Evolutionary conservation across 2,113 vertebrate genomes (phyloP), one percentile per base, ranked within the genome.

Genomic region (Bolborhynchus lineola): DNA sequence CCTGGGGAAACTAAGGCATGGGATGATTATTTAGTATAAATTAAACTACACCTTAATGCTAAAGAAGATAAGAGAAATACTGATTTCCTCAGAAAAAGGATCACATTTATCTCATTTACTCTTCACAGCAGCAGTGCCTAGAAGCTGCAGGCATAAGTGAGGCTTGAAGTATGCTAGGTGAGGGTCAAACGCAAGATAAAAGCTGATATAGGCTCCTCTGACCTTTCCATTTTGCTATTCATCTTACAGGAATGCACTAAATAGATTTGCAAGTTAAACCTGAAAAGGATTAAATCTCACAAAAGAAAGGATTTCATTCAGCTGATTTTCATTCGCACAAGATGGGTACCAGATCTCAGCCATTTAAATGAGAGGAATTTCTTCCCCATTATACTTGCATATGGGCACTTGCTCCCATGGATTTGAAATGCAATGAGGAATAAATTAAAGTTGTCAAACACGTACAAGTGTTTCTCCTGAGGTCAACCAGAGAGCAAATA

Each of bases 321-420:
- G 15, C 42, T 29, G 76, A 78, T 82, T 92, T 88, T 90, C 75
- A 70, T 96, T 95, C 93, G 79, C 91, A 75, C 77, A 69, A 92
- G 94, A 92, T 86, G 81, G 41, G 49, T 88, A 88, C 80, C 88
- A 92, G 65, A 86, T 87, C 95, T 95, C 87, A 84, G 82, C 55
- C 70, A 92, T 89, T 88, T 64, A 92, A 93, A 96, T 88, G 72
- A 90, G 88, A 94, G 81, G 72, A 91, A 57, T 93, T 83, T 94
- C 85, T 95, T 93, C 60, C 39, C 76, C 65, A 88, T 96, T 94
- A 88, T 87, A 92, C 78, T 94, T 97, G 93, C 88, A 92, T 53
- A 92, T 95, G 50, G 85, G 74, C 9, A 17, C 82, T 72, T 2
- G 44, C 91, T 93, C 57, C 86, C 62, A 41, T 79, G 90, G 88